These are phyloP conservation scores for Lithophane leautieri DNA, from an alignment of 2,888 invertebrate genomes.

Conservation along the genomic window DNA sequence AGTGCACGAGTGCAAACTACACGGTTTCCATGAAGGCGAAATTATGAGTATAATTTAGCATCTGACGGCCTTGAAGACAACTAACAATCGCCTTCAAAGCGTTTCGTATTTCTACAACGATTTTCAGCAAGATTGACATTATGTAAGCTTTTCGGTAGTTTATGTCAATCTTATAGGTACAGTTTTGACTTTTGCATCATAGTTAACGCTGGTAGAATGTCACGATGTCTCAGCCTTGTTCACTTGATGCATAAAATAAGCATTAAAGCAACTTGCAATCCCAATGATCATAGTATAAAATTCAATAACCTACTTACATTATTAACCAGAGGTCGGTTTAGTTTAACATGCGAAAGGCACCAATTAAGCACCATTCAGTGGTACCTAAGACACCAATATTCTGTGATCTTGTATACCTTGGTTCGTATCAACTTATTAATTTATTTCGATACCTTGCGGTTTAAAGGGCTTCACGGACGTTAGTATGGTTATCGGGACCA, in stretches of 20 bases:
- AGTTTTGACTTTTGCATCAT: not conserved
- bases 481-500: not conserved
- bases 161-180: too few relatives aligned
- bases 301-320: conserved; percentile 22
- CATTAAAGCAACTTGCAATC: not conserved
- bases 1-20: too few relatives aligned
- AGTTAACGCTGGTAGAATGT: not conserved
- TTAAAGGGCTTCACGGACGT: not conserved
- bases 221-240: too few relatives aligned
- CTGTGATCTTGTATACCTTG: conserved; percentile 12
- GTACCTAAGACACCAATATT: not conserved
- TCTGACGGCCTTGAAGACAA: not conserved
- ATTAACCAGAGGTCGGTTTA: not conserved
- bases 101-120: not conserved
- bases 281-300: not conserved
- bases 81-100: not conserved
- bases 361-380: conserved; percentile 13
- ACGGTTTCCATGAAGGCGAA: too few relatives aligned
- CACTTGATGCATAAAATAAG: not conserved
- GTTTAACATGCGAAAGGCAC: not conserved
- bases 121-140: not conserved
- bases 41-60: too few relatives aligned
- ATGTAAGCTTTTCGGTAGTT: not conserved
- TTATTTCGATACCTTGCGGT: not conserved
- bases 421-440: not conserved